A percentile compares a stretch with the other conserved stretches of the same genome.
Evolutionary conservation across 2,113 vertebrate species (phyloP).

Genomic region (Morone chrysops): DNA sequence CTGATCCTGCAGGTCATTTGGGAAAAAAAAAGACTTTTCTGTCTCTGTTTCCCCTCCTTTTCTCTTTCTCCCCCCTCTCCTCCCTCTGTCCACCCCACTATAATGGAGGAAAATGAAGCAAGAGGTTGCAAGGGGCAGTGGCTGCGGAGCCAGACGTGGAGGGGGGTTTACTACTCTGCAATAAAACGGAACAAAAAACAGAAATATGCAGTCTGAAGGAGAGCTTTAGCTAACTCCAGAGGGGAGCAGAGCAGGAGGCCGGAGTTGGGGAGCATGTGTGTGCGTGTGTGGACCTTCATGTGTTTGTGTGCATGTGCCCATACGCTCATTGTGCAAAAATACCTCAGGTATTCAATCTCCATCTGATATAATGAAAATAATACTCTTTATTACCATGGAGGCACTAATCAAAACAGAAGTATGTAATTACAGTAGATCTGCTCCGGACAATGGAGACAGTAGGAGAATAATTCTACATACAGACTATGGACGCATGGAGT

Average conservation of each 20-base stretch:
- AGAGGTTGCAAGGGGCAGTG: constrained; percentile 68
- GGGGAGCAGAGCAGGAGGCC: constrained; percentile 63
- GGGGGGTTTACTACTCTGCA: constrained; percentile 77
- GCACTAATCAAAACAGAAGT: constrained; percentile 41
- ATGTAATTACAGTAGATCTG: constrained; percentile 37
- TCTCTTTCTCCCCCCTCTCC: constrained; percentile 16
- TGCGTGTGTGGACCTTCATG: constrained; percentile 21
- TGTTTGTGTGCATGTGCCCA: constrained; percentile 30
- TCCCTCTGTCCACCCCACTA: constrained; percentile 38
- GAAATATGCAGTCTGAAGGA: constrained; percentile 74
- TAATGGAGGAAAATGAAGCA: constrained; percentile 67
- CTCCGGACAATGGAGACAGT: constrained; percentile 19
- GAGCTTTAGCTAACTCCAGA: constrained; percentile 69
- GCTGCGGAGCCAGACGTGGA: constrained; percentile 71
- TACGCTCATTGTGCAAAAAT: constrained; percentile 36
- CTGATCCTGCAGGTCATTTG: constrained; percentile 63
- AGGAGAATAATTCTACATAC: constrained; percentile 9
- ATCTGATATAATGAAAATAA: constrained; percentile 64
- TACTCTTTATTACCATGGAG: constrained; percentile 37
- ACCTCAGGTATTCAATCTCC: constrained; percentile 38
- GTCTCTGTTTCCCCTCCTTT: constrained; percentile 29
- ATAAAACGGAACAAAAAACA: constrained; percentile 80
- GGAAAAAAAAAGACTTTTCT: constrained; percentile 30
- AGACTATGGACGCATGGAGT: background rate
- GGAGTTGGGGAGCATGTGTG: constrained; percentile 53